Base-by-base conservation (phyloP, 2,888 invertebrate genomes). In the Tuberolachnus salignus region DNA sequence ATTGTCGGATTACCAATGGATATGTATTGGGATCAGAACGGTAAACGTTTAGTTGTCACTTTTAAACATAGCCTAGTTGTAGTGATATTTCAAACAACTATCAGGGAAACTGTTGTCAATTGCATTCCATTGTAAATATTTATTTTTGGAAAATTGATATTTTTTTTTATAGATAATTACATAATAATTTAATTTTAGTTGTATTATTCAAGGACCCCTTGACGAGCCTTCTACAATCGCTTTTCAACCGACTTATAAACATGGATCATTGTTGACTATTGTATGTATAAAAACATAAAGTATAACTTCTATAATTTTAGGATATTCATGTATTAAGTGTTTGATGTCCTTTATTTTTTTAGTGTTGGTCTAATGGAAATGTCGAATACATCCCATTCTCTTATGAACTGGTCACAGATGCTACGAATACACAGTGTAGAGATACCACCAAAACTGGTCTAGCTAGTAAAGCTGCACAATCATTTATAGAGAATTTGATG, bases 11-110 rank as follows among this genome's bases (percentile, higher is more conserved):
- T 90, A 23, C 90, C 95, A 1, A 89, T 92, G 82, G 89, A 91
- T 53, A 89, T 97, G 89, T 90, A 90, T 73, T 95, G 95, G 93
- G 95, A 95, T 86, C 89, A 90, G 0, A 89, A 88, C 16, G 95
- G 95, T 14, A 89, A 89, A 83, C 92, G 94, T 86, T 86, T 97
- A 26, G 96, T 94, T 0, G 86, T 96, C 11, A 86, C 92, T 55
- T 96, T 95, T 83, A 91, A 87, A 84, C 91, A 93, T 83, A 92
- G 92, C 0, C 89, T 91, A 69, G 86, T 91, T 42, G 88, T 97
- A 34, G 92, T 93, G 0, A 86, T 97, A 46, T 94, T 94, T 85
- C 91, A 91, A 82, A 93, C 94, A 0, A 88, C 88, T 72, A 86
- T 92, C 23, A 88, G 89, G 83, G 88, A 89, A 19, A 88, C 44